Percentiles rank a stretch among this genome's conserved stretches.
Conservation (phyloP, 2,888 invertebrate species). For the Apamea sordens region DNA sequence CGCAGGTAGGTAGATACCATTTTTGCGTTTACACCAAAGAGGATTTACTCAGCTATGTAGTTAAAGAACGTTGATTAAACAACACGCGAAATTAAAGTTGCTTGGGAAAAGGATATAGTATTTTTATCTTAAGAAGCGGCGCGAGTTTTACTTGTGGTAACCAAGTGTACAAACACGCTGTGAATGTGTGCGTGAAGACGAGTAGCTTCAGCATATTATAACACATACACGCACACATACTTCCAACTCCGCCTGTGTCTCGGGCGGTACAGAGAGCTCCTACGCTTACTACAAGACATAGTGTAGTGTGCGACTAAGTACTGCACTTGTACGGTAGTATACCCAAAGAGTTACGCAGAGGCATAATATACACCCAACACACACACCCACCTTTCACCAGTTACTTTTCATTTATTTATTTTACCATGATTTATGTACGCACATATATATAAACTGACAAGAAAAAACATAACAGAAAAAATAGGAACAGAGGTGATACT, state of each 20-base stretch:
- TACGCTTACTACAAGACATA: neutral
- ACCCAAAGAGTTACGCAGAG: too few relatives aligned
- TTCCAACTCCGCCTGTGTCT: neutral
- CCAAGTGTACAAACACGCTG: neutral
- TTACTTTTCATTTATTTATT: too few relatives aligned
- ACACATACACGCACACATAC: neutral
- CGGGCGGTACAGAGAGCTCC: neutral
- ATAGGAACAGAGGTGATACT: too few relatives aligned
- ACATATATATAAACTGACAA: too few relatives aligned
- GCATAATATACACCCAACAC: too few relatives aligned
- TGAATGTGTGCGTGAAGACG: neutral
- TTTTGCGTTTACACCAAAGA: constrained; percentile 44
- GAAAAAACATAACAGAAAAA: too few relatives aligned
- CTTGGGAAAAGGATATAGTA: constrained; percentile 1
- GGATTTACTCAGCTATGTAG: constrained; percentile 27
- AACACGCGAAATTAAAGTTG: constrained; percentile 21
- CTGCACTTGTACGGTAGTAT: too few relatives aligned
- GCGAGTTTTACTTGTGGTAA: neutral
- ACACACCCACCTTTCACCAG: too few relatives aligned
- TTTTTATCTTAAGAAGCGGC: neutral
- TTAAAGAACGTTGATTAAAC: constrained; percentile 37
- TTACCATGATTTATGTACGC: too few relatives aligned
- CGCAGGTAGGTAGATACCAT: constrained; percentile 27
- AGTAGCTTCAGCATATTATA: neutral
- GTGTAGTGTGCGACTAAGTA: too few relatives aligned